These are phyloP conservation scores for Mycetomoellerius zeteki DNA, from an alignment of 1,140 invertebrate species.

Conservation along the genomic window DNA sequence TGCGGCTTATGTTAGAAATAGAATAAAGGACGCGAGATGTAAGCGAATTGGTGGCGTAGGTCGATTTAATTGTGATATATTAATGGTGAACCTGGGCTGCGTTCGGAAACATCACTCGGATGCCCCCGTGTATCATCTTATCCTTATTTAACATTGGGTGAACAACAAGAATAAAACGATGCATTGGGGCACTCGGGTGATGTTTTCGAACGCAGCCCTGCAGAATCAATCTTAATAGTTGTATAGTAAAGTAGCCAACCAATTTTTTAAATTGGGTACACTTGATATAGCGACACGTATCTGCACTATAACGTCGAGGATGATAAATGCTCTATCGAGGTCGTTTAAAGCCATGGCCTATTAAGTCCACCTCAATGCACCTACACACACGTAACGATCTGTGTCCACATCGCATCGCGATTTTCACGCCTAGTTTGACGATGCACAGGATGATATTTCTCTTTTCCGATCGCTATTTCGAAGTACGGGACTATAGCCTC, in stretches of 20 bases:
- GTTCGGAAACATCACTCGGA: too few relatives aligned
- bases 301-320: slow-evolving; percentile 8
- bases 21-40: neutral
- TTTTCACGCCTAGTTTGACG: slow-evolving; percentile 59
- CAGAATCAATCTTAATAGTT: neutral
- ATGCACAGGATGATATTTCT: slow-evolving; percentile 27
- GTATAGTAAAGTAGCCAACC: neutral
- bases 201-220: too few relatives aligned
- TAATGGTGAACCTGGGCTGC: too few relatives aligned
- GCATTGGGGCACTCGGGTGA: too few relatives aligned
- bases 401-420: slow-evolving; percentile 53
- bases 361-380: slow-evolving; percentile 45
- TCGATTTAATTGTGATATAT: neutral
- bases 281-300: slow-evolving; percentile 5
- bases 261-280: slow-evolving; percentile 16
- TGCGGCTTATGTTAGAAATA: neutral
- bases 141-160: too few relatives aligned
- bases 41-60: neutral
- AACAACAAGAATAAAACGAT: too few relatives aligned
- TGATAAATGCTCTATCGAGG: slow-evolving; percentile 47
- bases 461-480: slow-evolving; percentile 35
- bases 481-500: neutral
- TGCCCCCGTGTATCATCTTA: too few relatives aligned
- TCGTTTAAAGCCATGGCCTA: slow-evolving; percentile 48
- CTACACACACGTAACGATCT: slow-evolving; percentile 38